A percentile compares a stretch with the other conserved stretches of the same genome.
These are phyloP conservation scores for Helicoverpa assulta DNA, from an alignment of 2,888 invertebrate species.

Conservation along the genomic window DNA sequence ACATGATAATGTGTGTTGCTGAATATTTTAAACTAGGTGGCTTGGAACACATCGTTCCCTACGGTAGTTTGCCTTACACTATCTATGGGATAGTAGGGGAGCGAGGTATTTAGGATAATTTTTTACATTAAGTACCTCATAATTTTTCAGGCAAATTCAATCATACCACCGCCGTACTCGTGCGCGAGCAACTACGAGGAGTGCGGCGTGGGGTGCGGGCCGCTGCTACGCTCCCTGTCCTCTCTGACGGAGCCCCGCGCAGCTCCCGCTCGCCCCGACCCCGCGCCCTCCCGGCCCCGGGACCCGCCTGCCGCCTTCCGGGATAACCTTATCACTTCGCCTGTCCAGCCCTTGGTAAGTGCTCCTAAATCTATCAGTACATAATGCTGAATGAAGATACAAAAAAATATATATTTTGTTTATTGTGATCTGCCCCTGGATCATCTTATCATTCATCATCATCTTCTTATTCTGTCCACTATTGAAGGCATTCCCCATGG, in stretches of 20 bases:
- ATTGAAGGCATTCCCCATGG: no score
- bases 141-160: conserved; percentile 92
- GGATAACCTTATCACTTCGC: conserved; percentile 81
- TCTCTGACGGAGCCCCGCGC: conserved; percentile 85
- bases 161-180: conserved; percentile 96
- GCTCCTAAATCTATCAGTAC: neutral
- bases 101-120: no score
- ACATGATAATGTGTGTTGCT: no score
- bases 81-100: no score
- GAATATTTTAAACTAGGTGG: no score
- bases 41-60: no score
- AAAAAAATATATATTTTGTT: no score
- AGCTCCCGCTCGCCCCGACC: conserved; percentile 65
- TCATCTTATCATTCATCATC: no score
- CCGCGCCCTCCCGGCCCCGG: conserved; percentile 50
- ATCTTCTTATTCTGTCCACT: no score
- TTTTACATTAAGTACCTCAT: neutral
- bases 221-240: conserved; percentile 91
- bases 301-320: conserved; percentile 73
- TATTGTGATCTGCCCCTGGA: no score
- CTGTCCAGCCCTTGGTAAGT: conserved; percentile 76
- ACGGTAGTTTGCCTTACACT: no score
- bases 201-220: conserved; percentile 86
- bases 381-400: neutral
- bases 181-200: conserved; percentile 93